phyloP scores from a whole-genome alignment of 2,797 vertebrate species.

The Brachyalestes nurse region DNA sequence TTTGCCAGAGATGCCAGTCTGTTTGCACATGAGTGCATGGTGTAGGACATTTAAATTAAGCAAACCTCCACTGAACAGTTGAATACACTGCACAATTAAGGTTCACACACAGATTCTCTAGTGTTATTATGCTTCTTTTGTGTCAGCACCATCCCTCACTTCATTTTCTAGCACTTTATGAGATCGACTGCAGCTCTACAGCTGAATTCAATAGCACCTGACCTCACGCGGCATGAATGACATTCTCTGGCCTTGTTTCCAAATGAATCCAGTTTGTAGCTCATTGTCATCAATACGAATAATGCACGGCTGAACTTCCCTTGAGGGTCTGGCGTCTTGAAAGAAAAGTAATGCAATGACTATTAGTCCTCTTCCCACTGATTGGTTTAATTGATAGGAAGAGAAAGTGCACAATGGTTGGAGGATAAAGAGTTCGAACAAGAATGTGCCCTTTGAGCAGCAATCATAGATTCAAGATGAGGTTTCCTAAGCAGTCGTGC shows the following conservation, averaged over 20 bases:
- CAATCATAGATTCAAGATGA: conserved; percentile 1
- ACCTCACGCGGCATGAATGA: conserved; percentile 18
- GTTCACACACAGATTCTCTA: not conserved
- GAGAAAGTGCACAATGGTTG: conserved; percentile 35
- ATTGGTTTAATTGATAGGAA: conserved; percentile 55
- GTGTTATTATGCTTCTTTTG: not conserved
- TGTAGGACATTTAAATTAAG: conserved; percentile 1
- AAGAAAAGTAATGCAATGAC: conserved; percentile 42
- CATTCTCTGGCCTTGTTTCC: conserved; percentile 42
- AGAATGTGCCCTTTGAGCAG: conserved; percentile 7
- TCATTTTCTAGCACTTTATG: not conserved
- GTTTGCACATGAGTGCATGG: too few species aligned
- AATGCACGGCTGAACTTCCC: conserved; percentile 55
- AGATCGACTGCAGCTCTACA: conserved; percentile 3
- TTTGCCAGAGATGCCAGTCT: too few species aligned
- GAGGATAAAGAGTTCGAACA: conserved; percentile 29
- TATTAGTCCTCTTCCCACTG: conserved; percentile 39
- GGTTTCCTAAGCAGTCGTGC: conserved; percentile 28
- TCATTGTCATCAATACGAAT: conserved; percentile 49
- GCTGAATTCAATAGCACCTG: conserved; percentile 25
- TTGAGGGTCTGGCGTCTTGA: conserved; percentile 47
- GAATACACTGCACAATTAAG: not conserved
- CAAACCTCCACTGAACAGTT: not conserved
- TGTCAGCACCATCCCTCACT: not conserved
- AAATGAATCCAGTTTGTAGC: conserved; percentile 48